phyloP scores from a whole-genome alignment of 2,113 vertebrate genomes.

The Lampris megalopsis region DNA sequence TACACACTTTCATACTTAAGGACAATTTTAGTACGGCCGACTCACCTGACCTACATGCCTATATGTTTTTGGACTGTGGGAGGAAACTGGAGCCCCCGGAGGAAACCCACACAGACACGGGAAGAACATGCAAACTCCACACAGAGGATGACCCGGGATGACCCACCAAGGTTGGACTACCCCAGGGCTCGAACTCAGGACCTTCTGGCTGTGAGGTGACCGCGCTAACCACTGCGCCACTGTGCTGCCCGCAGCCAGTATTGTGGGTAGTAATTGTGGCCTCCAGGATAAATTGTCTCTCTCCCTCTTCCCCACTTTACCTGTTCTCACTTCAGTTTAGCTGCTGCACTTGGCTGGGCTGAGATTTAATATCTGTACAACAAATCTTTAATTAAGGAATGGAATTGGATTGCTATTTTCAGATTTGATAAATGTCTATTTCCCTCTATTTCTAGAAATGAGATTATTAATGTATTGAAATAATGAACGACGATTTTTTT shows the following conservation, averaged over 20 bases:
- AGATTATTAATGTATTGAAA: conserved; percentile 42
- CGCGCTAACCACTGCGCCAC: too few species aligned
- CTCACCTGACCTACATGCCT: too few species aligned
- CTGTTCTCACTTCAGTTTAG: conserved; percentile 25
- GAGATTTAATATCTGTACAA: conserved; percentile 38
- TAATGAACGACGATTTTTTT: not conserved
- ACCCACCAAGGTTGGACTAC: too few species aligned
- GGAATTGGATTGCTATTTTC: conserved; percentile 62
- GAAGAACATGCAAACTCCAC: too few species aligned
- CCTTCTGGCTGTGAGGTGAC: too few species aligned
- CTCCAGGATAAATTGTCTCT: conserved; percentile 42
- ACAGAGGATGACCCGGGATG: too few species aligned
- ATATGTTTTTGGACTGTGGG: too few species aligned
- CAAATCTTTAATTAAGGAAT: conserved; percentile 56
- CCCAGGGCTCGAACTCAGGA: too few species aligned
- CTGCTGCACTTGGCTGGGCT: conserved; percentile 42
- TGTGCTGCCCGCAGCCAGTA: not conserved
- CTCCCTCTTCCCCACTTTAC: conserved; percentile 29
- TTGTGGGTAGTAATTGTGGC: conserved; percentile 42
- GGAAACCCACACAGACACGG: too few species aligned
- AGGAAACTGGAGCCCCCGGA: too few species aligned
- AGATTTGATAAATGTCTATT: conserved; percentile 51
- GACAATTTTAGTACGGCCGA: too few species aligned
- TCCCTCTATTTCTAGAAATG: conserved; percentile 14
- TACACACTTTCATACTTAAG: not conserved